Conservation (phyloP, 2,888 invertebrate genomes). For the Zygothrica quintamaculata region DNA sequence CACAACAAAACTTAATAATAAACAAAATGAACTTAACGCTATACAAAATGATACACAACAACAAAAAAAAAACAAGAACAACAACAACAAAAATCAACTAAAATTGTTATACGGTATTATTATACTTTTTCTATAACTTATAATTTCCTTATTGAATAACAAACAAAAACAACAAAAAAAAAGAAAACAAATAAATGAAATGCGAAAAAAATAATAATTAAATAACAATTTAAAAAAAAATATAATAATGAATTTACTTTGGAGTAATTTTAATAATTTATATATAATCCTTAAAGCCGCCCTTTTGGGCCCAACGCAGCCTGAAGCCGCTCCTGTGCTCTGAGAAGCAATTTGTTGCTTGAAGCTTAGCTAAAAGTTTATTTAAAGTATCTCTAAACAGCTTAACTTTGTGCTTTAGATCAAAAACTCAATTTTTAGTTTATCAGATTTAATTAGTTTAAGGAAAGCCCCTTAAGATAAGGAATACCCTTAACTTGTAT, state of each 20-base stretch:
- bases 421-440: too few species aligned
- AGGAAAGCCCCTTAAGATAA: too few species aligned
- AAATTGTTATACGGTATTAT: constrained; percentile 84
- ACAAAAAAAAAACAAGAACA: constrained; percentile 33
- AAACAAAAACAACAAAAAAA: constrained; percentile 48
- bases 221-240: constrained; percentile 71
- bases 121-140: constrained; percentile 84
- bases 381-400: too few species aligned
- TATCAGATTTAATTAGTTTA: too few species aligned
- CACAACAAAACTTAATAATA: constrained; percentile 33
- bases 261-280: too few species aligned
- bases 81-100: constrained; percentile 57
- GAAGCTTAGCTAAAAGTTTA: too few species aligned
- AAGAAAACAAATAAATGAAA: constrained; percentile 38
- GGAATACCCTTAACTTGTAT: too few species aligned
- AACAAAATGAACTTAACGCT: constrained; percentile 41
- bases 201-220: constrained; percentile 68
- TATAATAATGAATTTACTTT: background rate
- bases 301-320: too few species aligned
- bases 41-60: constrained; percentile 44
- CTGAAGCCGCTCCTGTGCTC: too few species aligned
- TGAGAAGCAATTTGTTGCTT: too few species aligned
- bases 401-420: too few species aligned
- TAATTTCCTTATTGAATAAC: constrained; percentile 82
- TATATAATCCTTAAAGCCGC: background rate